Conservation (phyloP, 2,888 invertebrate species). For the Amblyjoppa proteus region DNA sequence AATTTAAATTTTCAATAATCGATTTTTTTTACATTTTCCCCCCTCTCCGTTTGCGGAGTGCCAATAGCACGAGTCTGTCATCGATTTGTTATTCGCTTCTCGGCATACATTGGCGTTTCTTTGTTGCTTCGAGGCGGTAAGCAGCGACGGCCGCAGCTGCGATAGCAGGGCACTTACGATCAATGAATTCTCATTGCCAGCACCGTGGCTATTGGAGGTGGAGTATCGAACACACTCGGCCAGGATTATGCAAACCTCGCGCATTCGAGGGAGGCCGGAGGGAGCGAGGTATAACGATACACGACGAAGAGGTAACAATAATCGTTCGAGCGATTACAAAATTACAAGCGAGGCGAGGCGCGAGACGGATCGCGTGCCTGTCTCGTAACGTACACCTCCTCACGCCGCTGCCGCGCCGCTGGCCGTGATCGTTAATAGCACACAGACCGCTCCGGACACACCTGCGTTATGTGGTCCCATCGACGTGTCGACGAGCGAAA, state of each 20-base stretch:
- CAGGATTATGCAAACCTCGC: constrained; percentile 60
- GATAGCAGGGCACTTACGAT: constrained; percentile 24
- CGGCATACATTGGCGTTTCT: neutral
- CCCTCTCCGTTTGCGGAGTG: neutral
- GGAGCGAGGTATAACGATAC: constrained; percentile 42
- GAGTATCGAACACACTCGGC: constrained; percentile 52
- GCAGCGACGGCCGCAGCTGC: neutral
- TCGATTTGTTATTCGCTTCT: constrained; percentile 8
- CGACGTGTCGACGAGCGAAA: constrained; percentile 6
- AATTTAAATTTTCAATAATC: neutral
- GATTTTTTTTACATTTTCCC: neutral
- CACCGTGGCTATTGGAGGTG: constrained; percentile 31
- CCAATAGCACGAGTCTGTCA: neutral
- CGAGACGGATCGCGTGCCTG: constrained; percentile 55
- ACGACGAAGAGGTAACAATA: constrained; percentile 59
- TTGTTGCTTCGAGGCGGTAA: neutral
- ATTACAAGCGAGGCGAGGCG: constrained; percentile 51
- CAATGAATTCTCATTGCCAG: constrained; percentile 64
- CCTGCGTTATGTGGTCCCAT: constrained; percentile 30
- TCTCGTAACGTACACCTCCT: constrained; percentile 48
- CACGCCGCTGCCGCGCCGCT: neutral
- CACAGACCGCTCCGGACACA: constrained; percentile 44
- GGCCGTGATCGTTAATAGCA: constrained; percentile 59
- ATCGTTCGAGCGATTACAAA: constrained; percentile 63
- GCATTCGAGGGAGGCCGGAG: constrained; percentile 35